phyloP scores from a whole-genome alignment of 2,797 vertebrate genomes.

The Limosa lapponica region DNA sequence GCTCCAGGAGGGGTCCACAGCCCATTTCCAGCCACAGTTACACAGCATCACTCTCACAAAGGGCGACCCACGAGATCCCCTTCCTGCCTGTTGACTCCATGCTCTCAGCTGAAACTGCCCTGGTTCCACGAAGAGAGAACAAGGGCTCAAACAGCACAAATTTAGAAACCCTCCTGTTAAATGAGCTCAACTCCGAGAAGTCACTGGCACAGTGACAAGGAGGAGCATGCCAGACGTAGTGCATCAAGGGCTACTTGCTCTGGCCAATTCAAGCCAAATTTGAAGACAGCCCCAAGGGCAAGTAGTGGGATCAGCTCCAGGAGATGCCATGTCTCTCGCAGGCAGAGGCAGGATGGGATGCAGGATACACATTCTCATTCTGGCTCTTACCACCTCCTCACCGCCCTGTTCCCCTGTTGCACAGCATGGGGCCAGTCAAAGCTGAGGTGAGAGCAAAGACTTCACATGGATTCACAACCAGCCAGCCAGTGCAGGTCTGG shows the following conservation, averaged over 20 bases:
- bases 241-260: neutral
- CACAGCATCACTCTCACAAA: neutral
- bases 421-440: neutral
- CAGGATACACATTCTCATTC: rapidly evolving
- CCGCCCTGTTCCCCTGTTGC: neutral
- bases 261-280: neutral
- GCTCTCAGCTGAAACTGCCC: neutral
- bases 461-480: neutral
- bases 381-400: rapidly evolving
- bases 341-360: neutral
- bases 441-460: rapidly evolving
- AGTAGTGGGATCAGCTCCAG: neutral
- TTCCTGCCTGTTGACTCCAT: neutral
- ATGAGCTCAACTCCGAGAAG: neutral
- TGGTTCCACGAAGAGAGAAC: neutral
- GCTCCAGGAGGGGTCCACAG: neutral
- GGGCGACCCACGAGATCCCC: rapidly evolving
- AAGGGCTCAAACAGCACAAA: neutral
- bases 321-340: rapidly evolving
- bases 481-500: neutral
- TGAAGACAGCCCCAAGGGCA: neutral
- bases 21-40: rapidly evolving
- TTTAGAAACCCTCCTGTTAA: neutral
- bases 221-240: neutral
- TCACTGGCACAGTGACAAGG: neutral